Evolutionary conservation across 1,140 invertebrate genomes (phyloP).

Genomic region (Stegodyphus mimosarum): DNA sequence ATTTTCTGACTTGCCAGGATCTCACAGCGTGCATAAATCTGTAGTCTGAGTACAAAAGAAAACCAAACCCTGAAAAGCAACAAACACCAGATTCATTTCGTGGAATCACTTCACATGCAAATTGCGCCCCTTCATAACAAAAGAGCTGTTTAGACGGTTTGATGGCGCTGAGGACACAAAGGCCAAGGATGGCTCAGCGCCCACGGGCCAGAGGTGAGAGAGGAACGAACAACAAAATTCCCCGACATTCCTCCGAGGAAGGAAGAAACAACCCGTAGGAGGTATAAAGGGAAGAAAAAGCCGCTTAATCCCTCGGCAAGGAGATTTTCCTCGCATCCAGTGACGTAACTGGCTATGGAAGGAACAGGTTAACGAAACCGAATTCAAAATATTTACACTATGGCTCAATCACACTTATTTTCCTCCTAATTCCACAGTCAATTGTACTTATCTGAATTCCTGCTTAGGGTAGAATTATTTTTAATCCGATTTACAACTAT

Average conservation of each 20-base stretch:
- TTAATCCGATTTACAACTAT: too few species aligned
- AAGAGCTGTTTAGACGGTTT: constrained; percentile 25
- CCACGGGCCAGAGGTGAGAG: constrained; percentile 34
- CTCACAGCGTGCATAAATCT: neutral
- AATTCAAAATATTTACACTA: too few species aligned
- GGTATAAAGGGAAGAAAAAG: neutral
- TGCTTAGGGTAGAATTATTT: too few species aligned
- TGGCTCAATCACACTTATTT: too few species aligned
- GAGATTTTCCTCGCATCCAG: too few species aligned
- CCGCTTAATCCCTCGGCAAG: too few species aligned
- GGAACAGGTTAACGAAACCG: too few species aligned
- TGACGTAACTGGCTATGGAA: neutral
- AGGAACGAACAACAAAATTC: constrained; percentile 9
- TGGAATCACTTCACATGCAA: constrained; percentile 26
- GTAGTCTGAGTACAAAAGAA: constrained; percentile 3
- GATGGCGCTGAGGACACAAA: neutral
- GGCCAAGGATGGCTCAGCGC: neutral
- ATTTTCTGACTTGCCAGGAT: neutral
- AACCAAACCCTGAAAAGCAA: neutral
- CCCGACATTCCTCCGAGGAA: neutral
- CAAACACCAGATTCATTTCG: constrained; percentile 2
- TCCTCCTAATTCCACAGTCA: too few species aligned
- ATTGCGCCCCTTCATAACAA: constrained; percentile 17
- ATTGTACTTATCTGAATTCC: too few species aligned
- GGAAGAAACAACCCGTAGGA: neutral